Conservation (phyloP, 92 coral and sea anemone genomes). For the Siderastrea radians region DNA sequence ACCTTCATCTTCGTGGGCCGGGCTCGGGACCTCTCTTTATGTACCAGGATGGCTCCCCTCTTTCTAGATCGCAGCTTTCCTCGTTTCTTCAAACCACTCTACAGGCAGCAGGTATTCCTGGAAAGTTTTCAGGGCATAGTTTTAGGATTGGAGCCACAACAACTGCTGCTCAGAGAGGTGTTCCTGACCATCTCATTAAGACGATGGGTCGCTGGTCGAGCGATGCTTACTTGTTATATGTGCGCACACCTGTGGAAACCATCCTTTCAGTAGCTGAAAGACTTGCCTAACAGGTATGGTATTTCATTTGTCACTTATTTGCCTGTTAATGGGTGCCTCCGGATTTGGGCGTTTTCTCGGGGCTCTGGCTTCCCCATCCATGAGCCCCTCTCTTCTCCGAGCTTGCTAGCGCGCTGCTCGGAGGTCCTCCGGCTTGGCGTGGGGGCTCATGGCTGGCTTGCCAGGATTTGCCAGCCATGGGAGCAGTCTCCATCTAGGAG, state of each 20-base stretch:
- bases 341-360: too few relatives aligned
- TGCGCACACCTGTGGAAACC: slow-evolving; percentile 11
- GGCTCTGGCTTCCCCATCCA: too few relatives aligned
- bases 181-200: slow-evolving; percentile 22
- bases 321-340: too few relatives aligned
- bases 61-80: not conserved
- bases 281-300: slow-evolving; percentile 7
- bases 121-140: not conserved
- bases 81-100: slow-evolving; percentile 2
- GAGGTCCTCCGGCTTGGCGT: too few relatives aligned
- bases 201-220: slow-evolving; percentile 27
- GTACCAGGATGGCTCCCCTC: not conserved
- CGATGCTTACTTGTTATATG: slow-evolving; percentile 3
- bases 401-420: too few relatives aligned
- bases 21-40: not conserved
- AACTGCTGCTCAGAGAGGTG: not conserved
- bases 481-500: too few relatives aligned
- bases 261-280: not conserved
- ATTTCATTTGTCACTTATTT: too few relatives aligned
- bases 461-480: too few relatives aligned
- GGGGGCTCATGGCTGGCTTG: too few relatives aligned
- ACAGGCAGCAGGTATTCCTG: not conserved
- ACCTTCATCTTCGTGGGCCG: not conserved
- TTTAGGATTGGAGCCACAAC: not conserved
- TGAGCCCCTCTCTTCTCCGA: too few relatives aligned